Percentiles rank a stretch among this genome's conserved stretches.
phyloP scores from a whole-genome alignment of 2,797 vertebrate species.

The Macroramphosus scolopax region DNA sequence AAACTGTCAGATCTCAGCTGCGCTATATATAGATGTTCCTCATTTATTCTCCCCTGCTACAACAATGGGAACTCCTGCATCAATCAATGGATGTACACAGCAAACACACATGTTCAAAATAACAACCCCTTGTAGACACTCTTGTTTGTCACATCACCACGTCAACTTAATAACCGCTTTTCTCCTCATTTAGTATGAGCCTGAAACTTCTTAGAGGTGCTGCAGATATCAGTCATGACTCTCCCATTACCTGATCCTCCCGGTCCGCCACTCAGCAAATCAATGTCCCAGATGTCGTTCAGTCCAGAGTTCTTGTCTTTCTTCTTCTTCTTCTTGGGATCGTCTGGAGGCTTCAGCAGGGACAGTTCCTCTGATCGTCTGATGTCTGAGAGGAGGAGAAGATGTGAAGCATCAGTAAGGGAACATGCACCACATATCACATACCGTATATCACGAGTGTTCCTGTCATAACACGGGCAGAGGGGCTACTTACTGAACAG shows the following conservation, averaged over 20 bases:
- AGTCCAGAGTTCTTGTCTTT: slow-evolving; percentile 85
- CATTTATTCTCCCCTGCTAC: neutral
- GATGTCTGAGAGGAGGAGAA: slow-evolving; percentile 79
- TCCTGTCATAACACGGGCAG: too few relatives aligned
- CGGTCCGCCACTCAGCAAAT: slow-evolving; percentile 75
- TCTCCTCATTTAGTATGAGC: too few relatives aligned
- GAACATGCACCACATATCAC: neutral
- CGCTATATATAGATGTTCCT: slow-evolving; percentile 6
- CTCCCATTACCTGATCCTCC: slow-evolving; percentile 72
- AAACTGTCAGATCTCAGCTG: slow-evolving; percentile 26
- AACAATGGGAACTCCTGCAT: neutral
- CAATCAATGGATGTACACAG: too few relatives aligned
- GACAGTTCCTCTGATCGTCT: slow-evolving; percentile 93
- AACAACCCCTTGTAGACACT: too few relatives aligned
- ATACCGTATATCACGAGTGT: neutral
- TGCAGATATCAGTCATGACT: too few relatives aligned
- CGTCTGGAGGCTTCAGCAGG: slow-evolving; percentile 83
- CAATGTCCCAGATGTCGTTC: slow-evolving; percentile 88
- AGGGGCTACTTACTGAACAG: neutral
- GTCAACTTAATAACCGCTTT: too few relatives aligned
- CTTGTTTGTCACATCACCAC: too few relatives aligned
- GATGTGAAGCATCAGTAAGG: neutral
- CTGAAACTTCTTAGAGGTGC: too few relatives aligned
- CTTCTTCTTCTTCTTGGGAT: slow-evolving; percentile 91
- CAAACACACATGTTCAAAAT: too few relatives aligned